Percentiles rank a stretch among this genome's conserved stretches.
Conservation (phyloP, 2,888 invertebrate genomes). For the Petrolisthes manimaculis region DNA sequence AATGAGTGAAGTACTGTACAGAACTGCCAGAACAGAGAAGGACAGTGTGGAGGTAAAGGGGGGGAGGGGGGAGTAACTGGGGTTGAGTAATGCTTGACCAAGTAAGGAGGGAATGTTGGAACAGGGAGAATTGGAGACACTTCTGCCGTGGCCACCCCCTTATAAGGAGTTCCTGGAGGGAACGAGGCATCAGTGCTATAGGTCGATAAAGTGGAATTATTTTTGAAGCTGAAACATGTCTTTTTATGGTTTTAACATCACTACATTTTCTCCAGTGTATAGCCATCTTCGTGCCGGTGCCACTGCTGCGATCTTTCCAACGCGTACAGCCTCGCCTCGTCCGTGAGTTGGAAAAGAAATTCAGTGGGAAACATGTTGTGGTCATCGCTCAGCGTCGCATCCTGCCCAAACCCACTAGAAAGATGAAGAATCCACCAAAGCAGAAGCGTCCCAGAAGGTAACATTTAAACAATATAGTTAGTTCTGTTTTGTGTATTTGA, state of each 20-base stretch:
- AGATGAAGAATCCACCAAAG: slow-evolving; percentile 82
- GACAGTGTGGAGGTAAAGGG: no score
- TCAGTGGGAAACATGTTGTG: slow-evolving; percentile 98
- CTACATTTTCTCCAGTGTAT: slow-evolving; percentile 80
- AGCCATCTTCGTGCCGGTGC: slow-evolving; percentile 98
- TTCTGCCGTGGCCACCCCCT: no score
- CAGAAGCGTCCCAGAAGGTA: slow-evolving; percentile 82
- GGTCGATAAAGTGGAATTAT: neutral
- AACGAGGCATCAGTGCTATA: no score
- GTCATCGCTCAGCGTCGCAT: slow-evolving; percentile 98
- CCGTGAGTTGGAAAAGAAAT: slow-evolving; percentile 98
- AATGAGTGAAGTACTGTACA: no score
- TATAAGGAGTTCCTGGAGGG: no score
- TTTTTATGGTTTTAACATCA: neutral
- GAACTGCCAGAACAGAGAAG: no score
- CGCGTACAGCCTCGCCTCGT: slow-evolving; percentile 97
- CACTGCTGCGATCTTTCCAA: slow-evolving; percentile 96
- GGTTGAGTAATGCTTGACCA: no score
- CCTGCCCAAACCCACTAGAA: slow-evolving; percentile 96
- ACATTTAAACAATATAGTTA: no score
- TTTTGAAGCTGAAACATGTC: neutral
- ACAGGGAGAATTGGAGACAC: no score
- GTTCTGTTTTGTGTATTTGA: neutral
- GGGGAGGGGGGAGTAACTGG: no score
- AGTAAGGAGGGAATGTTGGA: no score